Percentiles rank a stretch among this genome's conserved stretches.
These are phyloP conservation scores for Eupithecia inturbata DNA, from an alignment of 2,888 invertebrate species.

Conservation along the genomic window DNA sequence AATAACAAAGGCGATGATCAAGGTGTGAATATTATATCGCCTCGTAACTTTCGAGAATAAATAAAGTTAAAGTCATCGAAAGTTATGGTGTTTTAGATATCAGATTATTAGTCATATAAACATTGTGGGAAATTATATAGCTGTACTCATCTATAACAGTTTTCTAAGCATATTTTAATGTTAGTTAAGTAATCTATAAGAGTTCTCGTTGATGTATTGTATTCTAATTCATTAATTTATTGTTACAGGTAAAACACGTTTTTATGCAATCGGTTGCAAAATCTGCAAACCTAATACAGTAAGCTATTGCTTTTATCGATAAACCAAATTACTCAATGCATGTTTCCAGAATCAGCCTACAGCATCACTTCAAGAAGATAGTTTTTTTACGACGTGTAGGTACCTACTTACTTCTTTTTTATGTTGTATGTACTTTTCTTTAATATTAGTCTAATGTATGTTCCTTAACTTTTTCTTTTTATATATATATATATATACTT, in stretches of 20 bases:
- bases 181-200: not conserved
- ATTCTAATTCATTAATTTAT: not conserved
- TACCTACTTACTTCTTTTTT: no score
- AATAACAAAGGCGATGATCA: conserved; percentile 24
- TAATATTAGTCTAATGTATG: no score
- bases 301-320: not conserved
- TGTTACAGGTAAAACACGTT: not conserved
- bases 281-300: not conserved
- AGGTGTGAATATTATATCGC: conserved; percentile 30
- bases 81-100: conserved; percentile 11
- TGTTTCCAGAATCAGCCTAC: not conserved
- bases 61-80: conserved; percentile 8
- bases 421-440: no score
- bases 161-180: not conserved
- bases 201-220: not conserved
- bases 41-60: conserved; percentile 21
- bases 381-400: no score
- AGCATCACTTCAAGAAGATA: no score
- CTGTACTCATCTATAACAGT: no score
- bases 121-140: not conserved
- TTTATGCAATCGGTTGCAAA: not conserved
- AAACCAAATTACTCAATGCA: not conserved
- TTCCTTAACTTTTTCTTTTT: no score
- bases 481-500: no score
- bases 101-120: not conserved